A percentile compares a stretch with the other conserved stretches of the same genome.
These are phyloP conservation scores for Sylvilagus floridanus DNA, from an alignment of 2,797 vertebrate genomes.

Conservation along the genomic window DNA sequence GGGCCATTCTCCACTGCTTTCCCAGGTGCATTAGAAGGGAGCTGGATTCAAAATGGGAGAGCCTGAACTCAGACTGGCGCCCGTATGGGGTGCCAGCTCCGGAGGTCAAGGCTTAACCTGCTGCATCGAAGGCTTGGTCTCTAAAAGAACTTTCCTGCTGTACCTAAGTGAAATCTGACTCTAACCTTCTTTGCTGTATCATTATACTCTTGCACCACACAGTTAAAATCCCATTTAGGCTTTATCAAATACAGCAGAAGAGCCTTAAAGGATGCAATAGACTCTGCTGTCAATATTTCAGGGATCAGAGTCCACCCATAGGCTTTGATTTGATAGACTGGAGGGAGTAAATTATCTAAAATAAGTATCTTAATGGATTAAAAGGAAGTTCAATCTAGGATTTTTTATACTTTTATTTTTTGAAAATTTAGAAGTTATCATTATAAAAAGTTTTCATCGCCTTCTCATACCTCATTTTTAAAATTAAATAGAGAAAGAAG, in stretches of 20 bases:
- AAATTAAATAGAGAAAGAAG: background rate
- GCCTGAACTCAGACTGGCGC: no score
- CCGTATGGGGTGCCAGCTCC: no score
- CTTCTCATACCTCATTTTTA: background rate
- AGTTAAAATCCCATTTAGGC: background rate
- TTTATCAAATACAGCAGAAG: constrained; percentile 39
- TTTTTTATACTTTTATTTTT: constrained; percentile 34
- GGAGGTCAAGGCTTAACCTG: no score
- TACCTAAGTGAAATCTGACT: background rate
- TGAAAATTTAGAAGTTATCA: background rate
- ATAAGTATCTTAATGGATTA: background rate
- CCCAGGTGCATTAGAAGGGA: no score
- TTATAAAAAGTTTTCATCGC: background rate
- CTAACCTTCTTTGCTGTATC: background rate
- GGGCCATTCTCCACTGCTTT: no score
- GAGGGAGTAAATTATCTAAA: constrained; percentile 29
- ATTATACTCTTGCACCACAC: background rate
- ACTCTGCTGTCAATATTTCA: constrained; percentile 40
- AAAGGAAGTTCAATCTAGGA: constrained; percentile 13
- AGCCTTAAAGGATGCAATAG: background rate
- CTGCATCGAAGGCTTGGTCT: no score
- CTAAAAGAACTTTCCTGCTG: background rate
- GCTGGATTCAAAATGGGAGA: no score
- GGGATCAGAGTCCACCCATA: constrained; percentile 2
- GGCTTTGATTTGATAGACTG: background rate